These are phyloP conservation scores for Spongilla lacustris DNA, from an alignment of 37 sponge, comb jelly and placozoan species.

Conservation along the genomic window DNA sequence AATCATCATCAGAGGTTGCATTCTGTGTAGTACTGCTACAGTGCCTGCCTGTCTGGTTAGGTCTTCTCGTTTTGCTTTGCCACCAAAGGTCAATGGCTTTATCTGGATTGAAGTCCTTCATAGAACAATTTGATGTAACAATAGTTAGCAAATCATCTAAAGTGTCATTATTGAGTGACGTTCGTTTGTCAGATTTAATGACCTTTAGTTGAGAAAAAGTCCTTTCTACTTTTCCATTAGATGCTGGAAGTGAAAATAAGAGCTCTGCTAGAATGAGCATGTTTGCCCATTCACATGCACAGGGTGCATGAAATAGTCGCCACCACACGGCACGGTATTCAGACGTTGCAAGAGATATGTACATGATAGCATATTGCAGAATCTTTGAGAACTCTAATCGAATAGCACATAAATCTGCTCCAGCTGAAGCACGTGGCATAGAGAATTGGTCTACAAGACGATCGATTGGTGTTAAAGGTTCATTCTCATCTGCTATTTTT, in stretches of 20 bases:
- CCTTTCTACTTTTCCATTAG: slow-evolving; percentile 40
- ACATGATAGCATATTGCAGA: slow-evolving; percentile 9
- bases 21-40: neutral
- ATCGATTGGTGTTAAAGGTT: slow-evolving; percentile 6
- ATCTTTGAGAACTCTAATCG: neutral
- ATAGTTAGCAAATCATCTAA: slow-evolving; percentile 50
- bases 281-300: slow-evolving; percentile 29
- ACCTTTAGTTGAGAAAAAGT: slow-evolving; percentile 23
- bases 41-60: slow-evolving; percentile 16
- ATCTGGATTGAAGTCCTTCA: slow-evolving; percentile 30
- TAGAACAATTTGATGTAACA: slow-evolving; percentile 1
- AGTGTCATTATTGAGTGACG: slow-evolving; percentile 31
- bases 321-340: slow-evolving; percentile 47
- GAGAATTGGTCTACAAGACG: neutral
- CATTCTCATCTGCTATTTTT: neutral
- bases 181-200: slow-evolving; percentile 27
- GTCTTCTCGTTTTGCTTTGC: slow-evolving; percentile 39
- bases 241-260: slow-evolving; percentile 21
- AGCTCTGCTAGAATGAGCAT: slow-evolving; percentile 9
- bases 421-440: slow-evolving; percentile 26
- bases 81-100: slow-evolving; percentile 40
- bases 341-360: slow-evolving; percentile 12
- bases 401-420: slow-evolving; percentile 1
- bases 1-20: neutral
- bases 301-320: slow-evolving; percentile 42